A percentile compares a stretch with the other conserved stretches of the same genome.
phyloP scores from a whole-genome alignment of 2,888 invertebrate species.

The Leucoptera coffeella region DNA sequence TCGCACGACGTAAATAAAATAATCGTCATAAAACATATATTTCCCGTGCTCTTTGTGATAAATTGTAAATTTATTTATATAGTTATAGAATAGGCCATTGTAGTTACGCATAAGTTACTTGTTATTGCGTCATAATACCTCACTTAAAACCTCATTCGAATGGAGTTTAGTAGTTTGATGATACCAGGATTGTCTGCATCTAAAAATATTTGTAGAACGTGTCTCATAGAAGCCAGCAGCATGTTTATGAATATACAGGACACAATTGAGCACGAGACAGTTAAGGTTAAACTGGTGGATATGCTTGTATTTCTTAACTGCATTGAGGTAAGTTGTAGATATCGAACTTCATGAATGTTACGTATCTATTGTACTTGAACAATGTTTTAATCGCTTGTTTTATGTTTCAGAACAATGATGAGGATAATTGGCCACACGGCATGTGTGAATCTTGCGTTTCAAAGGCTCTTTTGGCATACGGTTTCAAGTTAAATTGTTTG shows the following conservation, averaged over 20 bases:
- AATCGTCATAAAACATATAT: too few relatives aligned
- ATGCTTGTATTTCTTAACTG: constrained; percentile 37
- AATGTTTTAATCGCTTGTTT: constrained; percentile 2
- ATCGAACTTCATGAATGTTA: constrained; percentile 1
- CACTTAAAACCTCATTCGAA: too few relatives aligned
- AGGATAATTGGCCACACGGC: constrained; percentile 45
- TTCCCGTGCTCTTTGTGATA: too few relatives aligned
- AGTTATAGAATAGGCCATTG: too few relatives aligned
- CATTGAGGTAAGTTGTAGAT: constrained; percentile 20
- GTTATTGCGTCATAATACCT: too few relatives aligned
- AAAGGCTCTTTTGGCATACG: constrained; percentile 32
- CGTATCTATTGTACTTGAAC: too few relatives aligned
- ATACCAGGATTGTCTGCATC: constrained; percentile 16
- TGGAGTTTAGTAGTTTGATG: constrained; percentile 32
- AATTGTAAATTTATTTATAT: too few relatives aligned
- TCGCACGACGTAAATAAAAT: too few relatives aligned
- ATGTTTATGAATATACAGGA: constrained; percentile 41
- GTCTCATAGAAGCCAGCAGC: constrained; percentile 28
- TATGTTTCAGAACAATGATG: constrained; percentile 33
- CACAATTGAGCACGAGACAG: constrained; percentile 33
- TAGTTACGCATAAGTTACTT: too few relatives aligned
- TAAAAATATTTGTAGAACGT: constrained; percentile 40
- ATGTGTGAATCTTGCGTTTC: constrained; percentile 39
- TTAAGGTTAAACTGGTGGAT: constrained; percentile 38
- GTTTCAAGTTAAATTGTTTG: constrained; percentile 37